Evolutionary conservation across 2,888 invertebrate genomes (phyloP).

Genomic region (Teleiodes luculella): DNA sequence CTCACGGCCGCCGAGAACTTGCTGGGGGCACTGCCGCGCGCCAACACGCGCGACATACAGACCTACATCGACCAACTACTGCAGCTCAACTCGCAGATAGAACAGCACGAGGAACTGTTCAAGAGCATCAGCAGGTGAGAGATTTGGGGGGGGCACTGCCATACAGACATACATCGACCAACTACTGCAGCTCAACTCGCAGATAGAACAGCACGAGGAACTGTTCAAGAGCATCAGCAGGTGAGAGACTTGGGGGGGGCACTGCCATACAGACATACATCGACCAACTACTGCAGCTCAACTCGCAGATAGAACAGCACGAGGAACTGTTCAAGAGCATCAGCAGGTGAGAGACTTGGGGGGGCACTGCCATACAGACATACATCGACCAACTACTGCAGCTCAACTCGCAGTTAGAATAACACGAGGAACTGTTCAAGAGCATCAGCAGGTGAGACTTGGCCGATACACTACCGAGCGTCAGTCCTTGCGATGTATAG

Average conservation of each 20-base stretch:
- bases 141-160: constrained; percentile 82
- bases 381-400: constrained; percentile 88
- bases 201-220: constrained; percentile 92
- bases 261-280: constrained; percentile 89
- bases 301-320: constrained; percentile 89
- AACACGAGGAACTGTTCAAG: constrained; percentile 93
- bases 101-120: constrained; percentile 92
- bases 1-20: constrained; percentile 85
- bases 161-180: constrained; percentile 89
- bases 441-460: constrained; percentile 85
- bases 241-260: constrained; percentile 77
- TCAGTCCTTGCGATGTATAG: too few species aligned
- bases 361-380: constrained; percentile 86
- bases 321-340: constrained; percentile 94
- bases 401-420: constrained; percentile 89
- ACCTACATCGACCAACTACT: constrained; percentile 88
- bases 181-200: constrained; percentile 85
- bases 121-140: constrained; percentile 87
- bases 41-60: constrained; percentile 87
- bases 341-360: constrained; percentile 83
- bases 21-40: constrained; percentile 83
- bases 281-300: constrained; percentile 86
- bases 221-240: constrained; percentile 93
- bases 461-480: constrained; percentile 83
- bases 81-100: constrained; percentile 88